These are phyloP conservation scores for Trichomalopsis sarcophagae DNA, from an alignment of 1,140 invertebrate species.

Conservation along the genomic window DNA sequence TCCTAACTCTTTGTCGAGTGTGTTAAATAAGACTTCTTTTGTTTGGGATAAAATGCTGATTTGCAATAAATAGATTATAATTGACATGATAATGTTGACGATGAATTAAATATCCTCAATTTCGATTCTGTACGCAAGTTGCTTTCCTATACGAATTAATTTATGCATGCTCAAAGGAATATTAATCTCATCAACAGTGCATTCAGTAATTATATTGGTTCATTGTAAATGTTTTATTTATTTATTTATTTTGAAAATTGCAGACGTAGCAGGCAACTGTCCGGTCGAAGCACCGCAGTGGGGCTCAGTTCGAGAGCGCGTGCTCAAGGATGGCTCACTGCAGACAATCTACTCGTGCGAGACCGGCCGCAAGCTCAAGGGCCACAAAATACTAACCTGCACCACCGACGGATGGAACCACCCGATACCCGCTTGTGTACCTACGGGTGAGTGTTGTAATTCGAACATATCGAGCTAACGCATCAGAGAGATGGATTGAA, in stretches of 20 bases:
- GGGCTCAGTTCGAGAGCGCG: constrained; percentile 63
- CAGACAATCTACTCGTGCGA: constrained; percentile 68
- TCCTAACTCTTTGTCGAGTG: too few relatives aligned
- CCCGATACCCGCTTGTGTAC: constrained; percentile 65
- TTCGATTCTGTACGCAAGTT: too few relatives aligned
- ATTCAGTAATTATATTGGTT: background rate
- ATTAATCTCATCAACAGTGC: too few relatives aligned
- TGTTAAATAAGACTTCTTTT: too few relatives aligned
- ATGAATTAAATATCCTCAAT: too few relatives aligned
- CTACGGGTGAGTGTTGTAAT: constrained; percentile 58
- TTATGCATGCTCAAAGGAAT: too few relatives aligned
- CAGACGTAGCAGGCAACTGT: constrained; percentile 63
- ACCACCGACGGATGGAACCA: constrained; percentile 64
- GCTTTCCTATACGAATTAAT: too few relatives aligned
- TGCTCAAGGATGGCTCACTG: constrained; percentile 63
- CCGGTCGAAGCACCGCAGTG: constrained; percentile 63
- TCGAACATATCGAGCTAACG: too few relatives aligned
- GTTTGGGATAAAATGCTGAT: too few relatives aligned
- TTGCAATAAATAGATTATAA: too few relatives aligned
- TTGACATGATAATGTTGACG: too few relatives aligned
- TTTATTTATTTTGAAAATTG: constrained; percentile 33
- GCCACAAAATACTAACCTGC: constrained; percentile 67
- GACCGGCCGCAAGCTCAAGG: constrained; percentile 63
- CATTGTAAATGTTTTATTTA: background rate
- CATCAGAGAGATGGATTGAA: too few relatives aligned